These are phyloP conservation scores for Nesometra sesokonis DNA, from an alignment of 35 echinoderm and acorn worm species.

Conservation along the genomic window DNA sequence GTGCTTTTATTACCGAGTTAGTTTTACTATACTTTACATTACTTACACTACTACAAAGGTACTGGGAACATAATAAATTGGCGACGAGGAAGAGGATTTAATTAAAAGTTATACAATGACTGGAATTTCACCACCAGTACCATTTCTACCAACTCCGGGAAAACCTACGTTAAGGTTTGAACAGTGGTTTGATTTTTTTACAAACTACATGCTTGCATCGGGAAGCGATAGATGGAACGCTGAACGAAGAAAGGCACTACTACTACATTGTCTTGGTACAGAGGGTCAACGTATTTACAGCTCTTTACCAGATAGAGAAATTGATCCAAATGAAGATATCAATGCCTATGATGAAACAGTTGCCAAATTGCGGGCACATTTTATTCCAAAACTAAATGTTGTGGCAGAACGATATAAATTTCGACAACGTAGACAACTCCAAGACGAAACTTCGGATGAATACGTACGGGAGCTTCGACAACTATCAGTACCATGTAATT, in stretches of 20 bases:
- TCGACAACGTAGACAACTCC: slow-evolving; percentile 28
- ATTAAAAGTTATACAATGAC: background rate
- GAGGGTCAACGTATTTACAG: background rate
- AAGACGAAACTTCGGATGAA: slow-evolving; percentile 24
- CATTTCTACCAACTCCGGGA: background rate
- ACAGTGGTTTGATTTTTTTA: background rate
- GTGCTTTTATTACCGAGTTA: too few relatives aligned
- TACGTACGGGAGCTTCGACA: slow-evolving; percentile 21
- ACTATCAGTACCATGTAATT: slow-evolving; percentile 6
- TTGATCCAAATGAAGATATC: background rate
- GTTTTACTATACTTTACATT: background rate
- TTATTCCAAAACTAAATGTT: slow-evolving; percentile 24
- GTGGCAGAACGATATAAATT: slow-evolving; percentile 50
- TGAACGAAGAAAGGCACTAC: background rate
- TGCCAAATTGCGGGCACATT: background rate
- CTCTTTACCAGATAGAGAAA: background rate
- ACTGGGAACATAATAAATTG: slow-evolving; percentile 6
- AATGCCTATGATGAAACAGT: slow-evolving; percentile 12
- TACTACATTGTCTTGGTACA: background rate
- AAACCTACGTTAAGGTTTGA: background rate
- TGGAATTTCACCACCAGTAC: background rate
- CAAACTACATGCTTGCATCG: background rate
- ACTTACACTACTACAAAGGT: background rate
- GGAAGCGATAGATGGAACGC: background rate
- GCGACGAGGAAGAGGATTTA: slow-evolving; percentile 5